Evolutionary conservation across 2,797 vertebrate species (phyloP).

Genomic region (Cuniculus paca): DNA sequence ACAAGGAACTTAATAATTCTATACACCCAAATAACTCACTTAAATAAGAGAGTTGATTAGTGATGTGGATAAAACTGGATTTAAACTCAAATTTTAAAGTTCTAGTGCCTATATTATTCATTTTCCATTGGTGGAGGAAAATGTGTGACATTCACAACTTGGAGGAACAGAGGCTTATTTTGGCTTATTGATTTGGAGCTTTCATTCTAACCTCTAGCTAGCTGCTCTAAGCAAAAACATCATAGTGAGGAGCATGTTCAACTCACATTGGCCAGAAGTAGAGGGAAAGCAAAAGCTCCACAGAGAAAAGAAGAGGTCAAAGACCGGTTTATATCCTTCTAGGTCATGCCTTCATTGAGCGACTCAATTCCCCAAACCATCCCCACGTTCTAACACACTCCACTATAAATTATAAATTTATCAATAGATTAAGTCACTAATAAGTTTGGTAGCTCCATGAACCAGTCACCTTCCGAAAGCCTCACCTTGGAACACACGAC

Average conservation of each 20-base stretch:
- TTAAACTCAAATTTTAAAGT: not conserved
- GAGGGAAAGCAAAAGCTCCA: not conserved
- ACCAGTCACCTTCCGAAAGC: not conserved
- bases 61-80: not conserved
- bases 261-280: not conserved
- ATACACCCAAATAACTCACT: not conserved
- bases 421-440: not conserved
- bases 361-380: not conserved
- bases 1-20: not conserved
- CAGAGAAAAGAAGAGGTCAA: not conserved
- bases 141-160: not conserved
- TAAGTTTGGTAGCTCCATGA: not conserved
- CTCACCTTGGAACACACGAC: not conserved
- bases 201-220: not conserved
- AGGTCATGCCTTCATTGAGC: not conserved
- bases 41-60: not conserved
- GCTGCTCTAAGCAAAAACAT: not conserved
- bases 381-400: not conserved
- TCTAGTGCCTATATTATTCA: not conserved
- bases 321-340: not conserved
- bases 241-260: not conserved
- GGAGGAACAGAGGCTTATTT: not conserved
- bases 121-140: not conserved
- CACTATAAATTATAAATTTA: not conserved
- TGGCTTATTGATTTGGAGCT: not conserved